Percentiles rank a stretch among this genome's conserved stretches.
Evolutionary conservation across 2,113 vertebrate genomes (phyloP).

Genomic region (Alaudala cheleensis): DNA sequence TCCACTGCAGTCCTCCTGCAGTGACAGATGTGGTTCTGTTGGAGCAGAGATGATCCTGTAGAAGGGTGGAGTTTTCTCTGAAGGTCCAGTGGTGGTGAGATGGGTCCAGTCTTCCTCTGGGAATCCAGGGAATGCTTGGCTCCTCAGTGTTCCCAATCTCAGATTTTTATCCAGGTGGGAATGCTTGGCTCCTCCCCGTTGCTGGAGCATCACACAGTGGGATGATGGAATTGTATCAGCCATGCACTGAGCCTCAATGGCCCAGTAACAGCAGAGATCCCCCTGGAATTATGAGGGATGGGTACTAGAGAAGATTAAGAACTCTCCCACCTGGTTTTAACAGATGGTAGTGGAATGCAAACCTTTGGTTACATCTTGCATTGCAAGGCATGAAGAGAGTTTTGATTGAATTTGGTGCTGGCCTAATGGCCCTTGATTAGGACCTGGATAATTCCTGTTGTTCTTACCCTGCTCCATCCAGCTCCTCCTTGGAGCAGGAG

Average conservation of each 20-base stretch:
- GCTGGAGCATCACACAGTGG: background rate
- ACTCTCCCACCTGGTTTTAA: background rate
- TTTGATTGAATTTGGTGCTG: background rate
- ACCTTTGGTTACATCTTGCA: background rate
- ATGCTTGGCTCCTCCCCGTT: background rate
- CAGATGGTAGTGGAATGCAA: background rate
- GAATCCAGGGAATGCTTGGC: background rate
- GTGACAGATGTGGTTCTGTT: background rate
- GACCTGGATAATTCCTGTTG: background rate
- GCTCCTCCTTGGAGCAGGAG: background rate
- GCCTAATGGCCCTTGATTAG: background rate
- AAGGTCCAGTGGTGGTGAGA: background rate
- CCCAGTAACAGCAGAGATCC: background rate
- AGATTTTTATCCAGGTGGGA: no score
- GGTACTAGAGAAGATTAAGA: background rate
- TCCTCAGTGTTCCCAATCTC: fast-evolving
- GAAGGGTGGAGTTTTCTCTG: background rate
- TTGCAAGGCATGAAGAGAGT: no score
- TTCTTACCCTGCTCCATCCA: background rate
- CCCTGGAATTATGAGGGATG: background rate
- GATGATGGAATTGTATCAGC: background rate
- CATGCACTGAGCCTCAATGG: background rate
- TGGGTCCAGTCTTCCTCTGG: background rate
- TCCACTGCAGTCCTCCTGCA: background rate
- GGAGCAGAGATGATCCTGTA: background rate